Conservation (phyloP, 2,113 vertebrate species). For the Campylomormyrus numenius region DNA sequence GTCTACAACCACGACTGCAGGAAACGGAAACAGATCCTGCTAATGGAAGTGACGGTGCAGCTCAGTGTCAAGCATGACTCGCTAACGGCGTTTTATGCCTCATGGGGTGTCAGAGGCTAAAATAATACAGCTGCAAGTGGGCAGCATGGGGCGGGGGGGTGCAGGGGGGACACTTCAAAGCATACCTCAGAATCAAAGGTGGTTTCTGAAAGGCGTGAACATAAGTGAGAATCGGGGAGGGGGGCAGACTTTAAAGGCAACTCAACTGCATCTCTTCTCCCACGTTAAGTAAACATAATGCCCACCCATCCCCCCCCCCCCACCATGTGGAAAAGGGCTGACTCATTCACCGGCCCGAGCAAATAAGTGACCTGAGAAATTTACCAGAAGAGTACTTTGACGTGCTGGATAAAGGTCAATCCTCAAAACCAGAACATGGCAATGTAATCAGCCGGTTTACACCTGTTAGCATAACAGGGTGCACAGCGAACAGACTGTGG, state of each 20-base stretch:
- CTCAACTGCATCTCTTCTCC: not conserved
- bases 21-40: not conserved
- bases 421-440: not conserved
- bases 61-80: conserved; percentile 39
- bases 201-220: not conserved
- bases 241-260: not conserved
- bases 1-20: not conserved
- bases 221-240: not conserved
- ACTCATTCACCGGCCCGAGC: not conserved
- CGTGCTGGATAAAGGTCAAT: not conserved
- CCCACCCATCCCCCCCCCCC: not conserved
- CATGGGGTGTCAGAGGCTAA: conserved; percentile 63
- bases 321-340: not conserved
- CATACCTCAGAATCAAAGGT: conserved; percentile 43
- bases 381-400: not conserved
- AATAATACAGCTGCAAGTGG: conserved; percentile 60
- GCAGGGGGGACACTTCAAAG: conserved; percentile 55
- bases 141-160: conserved; percentile 9
- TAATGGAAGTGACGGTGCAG: not conserved
- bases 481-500: not conserved
- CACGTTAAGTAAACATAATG: not conserved
- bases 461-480: not conserved
- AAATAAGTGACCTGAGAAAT: not conserved
- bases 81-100: conserved; percentile 49
- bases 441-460: not conserved